Evolutionary conservation across 2,113 vertebrate genomes (phyloP), one percentile per base, ranked within the genome.

Genomic region (Athene cunicularia): DNA sequence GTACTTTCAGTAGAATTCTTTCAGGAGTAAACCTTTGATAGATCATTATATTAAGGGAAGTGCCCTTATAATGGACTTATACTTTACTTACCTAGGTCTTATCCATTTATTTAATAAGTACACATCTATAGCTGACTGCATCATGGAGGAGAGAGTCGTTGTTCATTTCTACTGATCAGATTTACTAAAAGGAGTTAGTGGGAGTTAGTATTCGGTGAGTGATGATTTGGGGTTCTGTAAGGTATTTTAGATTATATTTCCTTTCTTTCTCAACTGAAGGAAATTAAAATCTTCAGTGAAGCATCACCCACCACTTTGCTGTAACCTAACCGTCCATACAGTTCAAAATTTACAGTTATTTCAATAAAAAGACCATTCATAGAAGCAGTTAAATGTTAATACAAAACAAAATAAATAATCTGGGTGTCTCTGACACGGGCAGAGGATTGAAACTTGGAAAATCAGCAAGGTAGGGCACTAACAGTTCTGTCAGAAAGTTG

Each of bases 281-380:
- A 83, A 90, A 70, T 82, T 28, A 73, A 75, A 13, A 14, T 64
- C 33, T 81, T 84, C 43, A 50, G 53, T 90, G 49, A 93, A 64
- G 26, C 11, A 4, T 58, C 64, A 70, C 12, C 8, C 18, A 53
- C 22, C 6, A 23, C 28, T 76, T 73, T 4, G 0, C 63, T 83
- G 33, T 50, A 37, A 79, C 1, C 0, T 27, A 73, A 47, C 0
- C 0, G 27, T 39, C 33, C 64, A 27, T 77, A 49, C 9, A 55
- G 21, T 63, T 77, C 15, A 80, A 82, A 76, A 66, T 55, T 66
- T 68, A 39, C 21, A 55, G 22, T 71, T 5, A 60, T 79, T 64
- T 66, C 39, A 75, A 37, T 52, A 41, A 75, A 70, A 92, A 63
- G 19, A 18, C 22, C 21, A 43, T 18, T 73, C 17, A 32, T 20